Percentiles rank a stretch among this genome's conserved stretches.
These are phyloP conservation scores for Malurus elegans DNA, from an alignment of 2,113 vertebrate species.

Conservation along the genomic window DNA sequence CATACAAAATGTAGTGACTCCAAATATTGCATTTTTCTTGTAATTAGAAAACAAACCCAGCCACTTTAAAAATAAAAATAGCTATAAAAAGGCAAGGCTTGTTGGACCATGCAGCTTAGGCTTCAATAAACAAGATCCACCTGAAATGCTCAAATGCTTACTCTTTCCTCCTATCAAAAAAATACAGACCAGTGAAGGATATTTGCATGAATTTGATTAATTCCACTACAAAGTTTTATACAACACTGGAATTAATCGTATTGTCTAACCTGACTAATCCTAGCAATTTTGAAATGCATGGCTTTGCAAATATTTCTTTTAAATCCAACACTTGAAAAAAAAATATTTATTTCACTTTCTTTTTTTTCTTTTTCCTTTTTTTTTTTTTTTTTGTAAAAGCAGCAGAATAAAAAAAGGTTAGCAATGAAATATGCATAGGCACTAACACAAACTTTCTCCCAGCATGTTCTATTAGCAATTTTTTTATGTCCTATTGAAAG, in stretches of 20 bases:
- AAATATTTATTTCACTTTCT: not conserved
- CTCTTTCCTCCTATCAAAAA: not conserved
- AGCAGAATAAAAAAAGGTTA: not conserved
- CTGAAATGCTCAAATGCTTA: not conserved
- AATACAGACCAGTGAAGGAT: not conserved
- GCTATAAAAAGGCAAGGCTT: not conserved
- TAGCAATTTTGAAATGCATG: not conserved
- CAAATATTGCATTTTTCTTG: not conserved
- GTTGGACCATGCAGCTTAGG: not conserved
- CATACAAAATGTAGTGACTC: not conserved
- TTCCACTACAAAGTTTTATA: not conserved
- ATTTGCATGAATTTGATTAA: not conserved
- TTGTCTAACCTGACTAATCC: not conserved
- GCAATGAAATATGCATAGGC: conserved; percentile 24
- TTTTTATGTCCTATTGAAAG: conserved; percentile 2
- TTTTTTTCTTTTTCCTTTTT: not conserved
- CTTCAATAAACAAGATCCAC: not conserved
- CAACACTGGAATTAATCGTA: not conserved
- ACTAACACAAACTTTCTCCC: not conserved
- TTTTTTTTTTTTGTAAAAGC: not conserved
- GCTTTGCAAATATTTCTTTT: conserved; percentile 19
- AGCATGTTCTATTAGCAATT: not conserved
- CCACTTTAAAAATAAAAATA: not conserved
- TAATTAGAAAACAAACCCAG: not conserved
- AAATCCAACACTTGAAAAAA: not conserved